Evolutionary conservation across 1,140 invertebrate genomes (phyloP).

Genomic region (Caenorhabditis briggsae): DNA sequence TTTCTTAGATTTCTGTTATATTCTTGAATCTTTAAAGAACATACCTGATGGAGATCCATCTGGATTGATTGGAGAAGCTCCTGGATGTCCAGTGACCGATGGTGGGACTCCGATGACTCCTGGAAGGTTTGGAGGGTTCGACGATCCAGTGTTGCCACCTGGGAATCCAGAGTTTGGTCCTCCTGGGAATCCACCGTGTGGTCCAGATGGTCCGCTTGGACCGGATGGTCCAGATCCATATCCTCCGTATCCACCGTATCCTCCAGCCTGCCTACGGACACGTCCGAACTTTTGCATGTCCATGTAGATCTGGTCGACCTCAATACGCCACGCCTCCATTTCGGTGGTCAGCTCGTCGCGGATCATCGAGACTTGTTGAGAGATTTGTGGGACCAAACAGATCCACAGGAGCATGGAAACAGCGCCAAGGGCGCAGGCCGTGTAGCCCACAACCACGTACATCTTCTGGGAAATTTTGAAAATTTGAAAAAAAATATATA

Average conservation of each 20-base stretch:
- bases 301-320: slow-evolving; percentile 69
- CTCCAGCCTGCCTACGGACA: slow-evolving; percentile 68
- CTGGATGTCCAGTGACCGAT: slow-evolving; percentile 50
- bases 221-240: slow-evolving; percentile 10
- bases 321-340: slow-evolving; percentile 68
- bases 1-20: no score
- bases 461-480: slow-evolving; percentile 15
- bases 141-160: slow-evolving; percentile 36
- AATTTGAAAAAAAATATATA: not conserved
- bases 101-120: slow-evolving; percentile 59
- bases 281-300: slow-evolving; percentile 72
- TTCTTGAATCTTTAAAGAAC: not conserved
- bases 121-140: slow-evolving; percentile 52
- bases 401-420: slow-evolving; percentile 31
- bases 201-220: slow-evolving; percentile 37
- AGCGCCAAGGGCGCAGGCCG: slow-evolving; percentile 34
- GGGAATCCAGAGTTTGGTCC: slow-evolving; percentile 37
- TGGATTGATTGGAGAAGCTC: slow-evolving; percentile 27
- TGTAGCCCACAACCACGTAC: slow-evolving; percentile 3
- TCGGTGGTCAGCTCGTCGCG: slow-evolving; percentile 67
- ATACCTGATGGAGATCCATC: slow-evolving; percentile 44
- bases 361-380: slow-evolving; percentile 61
- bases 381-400: slow-evolving; percentile 59
- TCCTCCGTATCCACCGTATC: slow-evolving; percentile 67
- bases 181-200: slow-evolving; percentile 35